Evolutionary conservation across 1,140 invertebrate genomes (phyloP).

Genomic region (Platyura marginata): DNA sequence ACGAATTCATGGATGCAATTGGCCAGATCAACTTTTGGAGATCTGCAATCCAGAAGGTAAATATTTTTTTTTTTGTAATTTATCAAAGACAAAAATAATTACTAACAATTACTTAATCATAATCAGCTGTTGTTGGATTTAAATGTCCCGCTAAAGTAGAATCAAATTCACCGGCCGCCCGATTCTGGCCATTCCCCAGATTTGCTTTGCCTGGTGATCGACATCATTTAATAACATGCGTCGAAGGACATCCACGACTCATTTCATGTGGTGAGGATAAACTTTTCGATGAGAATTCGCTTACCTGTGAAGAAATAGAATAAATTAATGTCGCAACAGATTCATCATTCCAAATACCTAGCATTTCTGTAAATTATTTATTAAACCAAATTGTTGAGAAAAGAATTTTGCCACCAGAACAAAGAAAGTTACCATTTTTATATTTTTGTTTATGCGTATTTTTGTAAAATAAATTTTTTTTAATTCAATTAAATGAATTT

Average conservation of each 20-base stretch:
- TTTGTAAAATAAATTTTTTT: no score
- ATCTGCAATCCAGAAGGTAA: conserved; percentile 73
- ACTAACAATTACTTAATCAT: background rate
- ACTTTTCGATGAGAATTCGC: conserved; percentile 61
- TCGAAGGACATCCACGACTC: conserved; percentile 66
- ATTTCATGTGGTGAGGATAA: conserved; percentile 72
- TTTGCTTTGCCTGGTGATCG: conserved; percentile 71
- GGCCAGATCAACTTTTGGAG: conserved; percentile 75
- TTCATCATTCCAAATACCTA: no score
- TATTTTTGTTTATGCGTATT: no score
- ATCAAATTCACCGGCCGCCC: conserved; percentile 53
- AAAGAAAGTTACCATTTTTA: no score
- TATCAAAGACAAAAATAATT: background rate
- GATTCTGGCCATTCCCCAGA: conserved; percentile 80
- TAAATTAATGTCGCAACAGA: no score
- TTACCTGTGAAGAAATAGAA: conserved; percentile 59
- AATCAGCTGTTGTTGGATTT: conserved; percentile 60
- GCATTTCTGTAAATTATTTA: no score
- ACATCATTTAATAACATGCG: conserved; percentile 69
- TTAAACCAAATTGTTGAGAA: no score
- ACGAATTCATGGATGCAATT: conserved; percentile 75
- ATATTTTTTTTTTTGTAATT: no score
- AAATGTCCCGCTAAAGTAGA: conserved; percentile 68
- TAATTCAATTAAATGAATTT: no score
- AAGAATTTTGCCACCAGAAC: no score